These are phyloP conservation scores for Trogon melanurus DNA, from an alignment of 2,113 vertebrate genomes.

Conservation along the genomic window DNA sequence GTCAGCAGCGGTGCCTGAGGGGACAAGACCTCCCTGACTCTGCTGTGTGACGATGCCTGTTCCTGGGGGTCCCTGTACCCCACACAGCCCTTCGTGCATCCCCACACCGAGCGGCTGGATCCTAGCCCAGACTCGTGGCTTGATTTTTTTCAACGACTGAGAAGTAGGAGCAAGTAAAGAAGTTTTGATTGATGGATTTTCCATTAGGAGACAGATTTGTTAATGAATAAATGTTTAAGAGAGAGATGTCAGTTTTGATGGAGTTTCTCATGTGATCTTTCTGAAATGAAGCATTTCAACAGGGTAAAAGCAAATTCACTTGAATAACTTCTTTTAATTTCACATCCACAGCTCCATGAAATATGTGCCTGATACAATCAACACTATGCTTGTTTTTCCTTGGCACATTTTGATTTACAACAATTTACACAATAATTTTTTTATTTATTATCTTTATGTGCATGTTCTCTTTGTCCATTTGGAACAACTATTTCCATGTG, in stretches of 20 bases:
- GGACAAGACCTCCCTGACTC: not conserved
- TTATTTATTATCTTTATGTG: not conserved
- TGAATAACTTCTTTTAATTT: not conserved
- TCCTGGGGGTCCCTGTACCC: not conserved
- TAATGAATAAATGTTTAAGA: slow-evolving; percentile 20
- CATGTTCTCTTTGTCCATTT: not conserved
- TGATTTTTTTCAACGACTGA: not conserved
- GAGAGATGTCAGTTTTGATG: not conserved
- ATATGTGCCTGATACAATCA: not conserved
- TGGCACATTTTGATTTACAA: not conserved
- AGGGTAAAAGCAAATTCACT: not conserved
- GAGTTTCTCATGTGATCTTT: not conserved
- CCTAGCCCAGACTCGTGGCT: not conserved
- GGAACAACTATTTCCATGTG: not conserved
- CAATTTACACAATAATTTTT: not conserved
- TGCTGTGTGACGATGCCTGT: fast-evolving
- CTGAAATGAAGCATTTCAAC: not conserved
- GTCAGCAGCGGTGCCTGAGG: not conserved
- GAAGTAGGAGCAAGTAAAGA: not conserved
- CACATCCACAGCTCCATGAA: not conserved
- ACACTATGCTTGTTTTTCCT: not conserved
- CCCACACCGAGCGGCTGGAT: fast-evolving
- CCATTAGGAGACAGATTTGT: not conserved
- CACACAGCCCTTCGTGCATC: not conserved
- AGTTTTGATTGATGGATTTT: not conserved